These are phyloP conservation scores for Geococcyx californianus DNA, from an alignment of 2,113 vertebrate species.

Conservation along the genomic window DNA sequence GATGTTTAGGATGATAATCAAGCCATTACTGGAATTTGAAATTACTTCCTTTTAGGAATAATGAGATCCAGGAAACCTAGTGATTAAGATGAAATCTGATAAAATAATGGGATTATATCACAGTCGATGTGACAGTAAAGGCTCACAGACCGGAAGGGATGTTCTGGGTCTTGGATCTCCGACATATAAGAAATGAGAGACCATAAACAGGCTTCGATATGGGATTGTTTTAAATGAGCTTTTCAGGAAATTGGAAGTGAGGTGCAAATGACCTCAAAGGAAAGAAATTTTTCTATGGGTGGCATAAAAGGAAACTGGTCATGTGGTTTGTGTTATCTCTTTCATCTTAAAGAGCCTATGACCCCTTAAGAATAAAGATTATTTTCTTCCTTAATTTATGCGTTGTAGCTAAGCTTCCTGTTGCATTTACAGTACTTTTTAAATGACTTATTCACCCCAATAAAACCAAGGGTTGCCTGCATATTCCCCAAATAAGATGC, in stretches of 20 bases:
- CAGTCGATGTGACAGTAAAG: neutral
- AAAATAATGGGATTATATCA: conserved; percentile 38
- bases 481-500: fast-evolving
- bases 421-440: neutral
- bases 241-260: conserved; percentile 45
- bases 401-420: neutral
- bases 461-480: neutral
- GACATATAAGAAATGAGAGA: conserved; percentile 1
- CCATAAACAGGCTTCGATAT: neutral
- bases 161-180: neutral
- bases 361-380: neutral
- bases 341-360: conserved; percentile 3
- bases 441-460: neutral
- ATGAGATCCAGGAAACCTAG: neutral
- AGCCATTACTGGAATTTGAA: conserved; percentile 12
- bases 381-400: conserved; percentile 24
- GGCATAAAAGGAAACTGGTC: neutral
- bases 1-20: neutral
- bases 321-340: conserved; percentile 15
- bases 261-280: conserved; percentile 37
- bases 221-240: conserved; percentile 24
- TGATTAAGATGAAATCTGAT: conserved; percentile 17
- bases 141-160: neutral
- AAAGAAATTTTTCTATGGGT: neutral
- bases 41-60: conserved; percentile 24